Evolutionary conservation across 2,797 vertebrate species (phyloP), one percentile per base, ranked within the genome.

Genomic region (Sylvilagus floridanus): DNA sequence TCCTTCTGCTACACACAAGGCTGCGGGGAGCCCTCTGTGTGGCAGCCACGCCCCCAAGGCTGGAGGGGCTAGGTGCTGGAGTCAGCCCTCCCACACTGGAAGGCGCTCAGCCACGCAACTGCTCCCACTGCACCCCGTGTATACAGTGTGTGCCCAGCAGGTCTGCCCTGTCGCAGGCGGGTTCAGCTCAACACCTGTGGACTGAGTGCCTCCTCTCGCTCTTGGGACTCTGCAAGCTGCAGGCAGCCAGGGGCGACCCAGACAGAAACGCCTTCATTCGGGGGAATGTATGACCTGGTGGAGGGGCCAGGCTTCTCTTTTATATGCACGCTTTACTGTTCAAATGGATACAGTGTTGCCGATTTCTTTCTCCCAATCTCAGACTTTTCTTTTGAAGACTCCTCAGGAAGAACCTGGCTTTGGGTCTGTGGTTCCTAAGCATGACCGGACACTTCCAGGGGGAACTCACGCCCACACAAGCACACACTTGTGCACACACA

Each of bases 181-280:
- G 30, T 50, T 54, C 3, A 5, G 69, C 79, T 62, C 52, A 26
- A 71, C 30, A 7, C 50, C 5, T 1, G 32, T 30, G 75, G 5
- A 24, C 11, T 0, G 32, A 82, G 63, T 47, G 42, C 42, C 2
- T 19, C 66, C 9, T 3, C 32, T 19, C 0, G 0, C 4, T 8
- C 7, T 57, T 5, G 5, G 24, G n/a, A 50, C 3, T 3, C 47
- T 2, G 1, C 0, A 1, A 21, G 50, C 37, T 1, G 11, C 2
- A 1, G 14, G n/a, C 2, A 1, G 63, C 69, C 3, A 0, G 50
- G 21, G 12, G 26, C 30, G 16, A 60, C 9, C 0, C 0, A 21
- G 66, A 30, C 26, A 22, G 37, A 47, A 71, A 35, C 1, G 11
- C 28, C 76, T 75, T 60, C 17, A 42, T 71, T 14, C 2, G 21